Evolutionary conservation across 2,797 vertebrate genomes (phyloP).

Genomic region (Chelmon rostratus): DNA sequence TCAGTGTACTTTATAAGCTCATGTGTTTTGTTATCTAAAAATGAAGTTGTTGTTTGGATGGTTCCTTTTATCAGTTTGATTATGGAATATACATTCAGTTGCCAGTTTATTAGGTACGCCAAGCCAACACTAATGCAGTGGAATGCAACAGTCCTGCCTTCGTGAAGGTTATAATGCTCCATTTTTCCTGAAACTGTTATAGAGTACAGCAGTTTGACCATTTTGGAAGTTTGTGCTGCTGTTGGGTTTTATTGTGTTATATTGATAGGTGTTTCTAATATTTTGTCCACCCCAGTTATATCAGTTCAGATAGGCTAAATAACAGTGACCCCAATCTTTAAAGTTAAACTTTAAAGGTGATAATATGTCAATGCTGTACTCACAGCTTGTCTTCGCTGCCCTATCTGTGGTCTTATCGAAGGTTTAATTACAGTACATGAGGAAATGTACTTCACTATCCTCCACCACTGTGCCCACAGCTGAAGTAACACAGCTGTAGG

Average conservation of each 20-base stretch:
- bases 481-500: slow-evolving; percentile 26
- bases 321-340: neutral
- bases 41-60: neutral
- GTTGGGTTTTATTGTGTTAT: neutral
- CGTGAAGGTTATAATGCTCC: neutral
- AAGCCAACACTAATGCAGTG: too few species aligned
- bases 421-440: too few species aligned
- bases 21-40: too few species aligned
- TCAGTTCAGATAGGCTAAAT: neutral
- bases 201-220: neutral
- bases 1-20: too few species aligned
- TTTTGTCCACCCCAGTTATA: too few species aligned
- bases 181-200: neutral
- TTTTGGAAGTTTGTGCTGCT: neutral
- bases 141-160: neutral
- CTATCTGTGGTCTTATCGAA: too few species aligned
- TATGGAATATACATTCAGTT: neutral
- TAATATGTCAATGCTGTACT: neutral
- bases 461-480: slow-evolving; percentile 33
- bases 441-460: neutral
- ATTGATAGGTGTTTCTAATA: too few species aligned
- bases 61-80: neutral
- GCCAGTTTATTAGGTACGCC: too few species aligned
- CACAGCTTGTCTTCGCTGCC: too few species aligned
- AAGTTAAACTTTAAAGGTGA: neutral